phyloP scores from a whole-genome alignment of 1,140 invertebrate genomes.

The Apis laboriosa region DNA sequence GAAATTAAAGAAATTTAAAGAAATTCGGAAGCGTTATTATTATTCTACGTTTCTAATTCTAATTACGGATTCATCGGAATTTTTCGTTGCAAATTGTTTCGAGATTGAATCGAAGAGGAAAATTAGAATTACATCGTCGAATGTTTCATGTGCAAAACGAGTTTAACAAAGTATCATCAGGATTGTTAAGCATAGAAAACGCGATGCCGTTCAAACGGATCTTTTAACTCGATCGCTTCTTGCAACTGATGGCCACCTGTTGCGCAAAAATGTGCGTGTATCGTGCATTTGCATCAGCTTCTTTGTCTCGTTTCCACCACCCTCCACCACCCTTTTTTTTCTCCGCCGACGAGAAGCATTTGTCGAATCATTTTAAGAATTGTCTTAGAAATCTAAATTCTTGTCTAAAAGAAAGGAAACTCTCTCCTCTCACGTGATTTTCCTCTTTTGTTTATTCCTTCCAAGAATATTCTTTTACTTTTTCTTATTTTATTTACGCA shows the following conservation, averaged over 20 bases:
- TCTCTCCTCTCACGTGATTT: no score
- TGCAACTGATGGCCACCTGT: constrained; percentile 56
- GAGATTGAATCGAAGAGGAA: neutral
- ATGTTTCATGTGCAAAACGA: neutral
- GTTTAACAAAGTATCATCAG: neutral
- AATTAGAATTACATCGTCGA: neutral
- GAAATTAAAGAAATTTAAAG: neutral
- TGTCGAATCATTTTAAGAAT: neutral
- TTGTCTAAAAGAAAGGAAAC: no score
- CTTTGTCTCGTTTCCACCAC: constrained; percentile 14
- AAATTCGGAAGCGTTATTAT: neutral
- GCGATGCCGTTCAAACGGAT: constrained; percentile 4
- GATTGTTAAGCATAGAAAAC: neutral
- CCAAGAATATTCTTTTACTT: no score
- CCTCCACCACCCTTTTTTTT: neutral
- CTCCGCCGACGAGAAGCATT: neutral
- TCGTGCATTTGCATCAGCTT: constrained; percentile 36
- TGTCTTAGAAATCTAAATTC: no score
- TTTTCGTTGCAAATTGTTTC: neutral
- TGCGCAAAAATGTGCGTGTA: constrained; percentile 58
- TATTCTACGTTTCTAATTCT: neutral
- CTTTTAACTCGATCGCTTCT: constrained; percentile 33
- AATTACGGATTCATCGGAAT: neutral
- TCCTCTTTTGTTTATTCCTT: no score
- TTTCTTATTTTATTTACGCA: no score